Evolutionary conservation across 2,797 vertebrate species (phyloP), one percentile per base, ranked within the genome.

Genomic region (Podarcis siculus): DNA sequence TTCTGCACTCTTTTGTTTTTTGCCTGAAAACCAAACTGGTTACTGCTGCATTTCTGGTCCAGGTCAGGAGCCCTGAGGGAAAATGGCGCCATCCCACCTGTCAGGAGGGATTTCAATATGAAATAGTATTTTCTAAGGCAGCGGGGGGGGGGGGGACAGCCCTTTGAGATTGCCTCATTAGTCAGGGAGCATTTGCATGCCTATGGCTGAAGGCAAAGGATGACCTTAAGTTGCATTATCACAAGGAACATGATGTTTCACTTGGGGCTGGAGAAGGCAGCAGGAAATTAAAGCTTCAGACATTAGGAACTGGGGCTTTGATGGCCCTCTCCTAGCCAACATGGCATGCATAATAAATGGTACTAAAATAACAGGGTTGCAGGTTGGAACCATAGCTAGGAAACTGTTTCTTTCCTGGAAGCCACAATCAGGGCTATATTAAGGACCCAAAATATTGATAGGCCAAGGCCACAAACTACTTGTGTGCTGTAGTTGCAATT

Each of bases 131-230:
- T 91, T 89, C 83, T 81, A 89, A 90, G 58, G 82, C 13, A 2
- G 49, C 1, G 13, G 49, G 45, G 21, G 80, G 64, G 19, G 85
- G 79, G 85, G 69, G 17, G 25, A 8, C 67, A 92, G 80, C 87
- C 86, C 84, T 83, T 78, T 89, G 91, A 94, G 91, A 87, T 72
- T 76, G 81, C 85, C 91, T 96, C 92, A 92, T 96, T 95, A 95
- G 92, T 95, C 87, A 91, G 8, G 80, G 67, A 94, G 81, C 13
- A 8, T 84, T 95, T 93, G 87, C 85, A 90, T 35, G 80, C 79
- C 77, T 92, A 93, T 94, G 93, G 95, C 95, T 93, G 79, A 94
- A 96, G 95, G 95, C 92, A 92, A 93, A 93, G 86, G 92, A 23
- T 84, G 94, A 94, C 95, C 95, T 96, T 95, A 91, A 90, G 80